Evolutionary conservation across 2,888 invertebrate genomes (phyloP).

Genomic region (Notodonta dromedarius): DNA sequence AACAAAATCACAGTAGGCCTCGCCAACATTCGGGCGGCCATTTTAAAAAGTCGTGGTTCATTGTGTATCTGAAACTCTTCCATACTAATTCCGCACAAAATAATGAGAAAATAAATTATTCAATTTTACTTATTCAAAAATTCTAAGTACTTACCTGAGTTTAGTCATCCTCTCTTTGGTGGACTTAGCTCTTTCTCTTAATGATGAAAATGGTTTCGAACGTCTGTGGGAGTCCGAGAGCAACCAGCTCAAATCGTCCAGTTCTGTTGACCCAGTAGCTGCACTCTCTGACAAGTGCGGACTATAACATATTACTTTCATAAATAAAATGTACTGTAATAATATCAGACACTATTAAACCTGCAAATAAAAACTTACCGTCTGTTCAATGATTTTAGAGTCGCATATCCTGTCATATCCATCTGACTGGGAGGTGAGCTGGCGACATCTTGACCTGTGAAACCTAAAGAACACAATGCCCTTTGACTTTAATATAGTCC

Average conservation of each 20-base stretch:
- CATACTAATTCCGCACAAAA: neutral
- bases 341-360: neutral
- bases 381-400: slow-evolving; percentile 87
- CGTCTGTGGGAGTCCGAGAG: slow-evolving; percentile 88
- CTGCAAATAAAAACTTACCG: slow-evolving; percentile 49
- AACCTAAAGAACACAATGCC: slow-evolving; percentile 63
- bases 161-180: slow-evolving; percentile 70
- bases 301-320: slow-evolving; percentile 57
- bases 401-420: slow-evolving; percentile 91
- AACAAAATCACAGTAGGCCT: too few relatives aligned
- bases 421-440: slow-evolving; percentile 87
- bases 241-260: slow-evolving; percentile 86
- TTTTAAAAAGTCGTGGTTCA: too few relatives aligned
- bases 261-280: slow-evolving; percentile 82
- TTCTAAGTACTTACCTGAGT: slow-evolving; percentile 54
- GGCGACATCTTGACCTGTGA: slow-evolving; percentile 80
- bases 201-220: slow-evolving; percentile 87
- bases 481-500: neutral
- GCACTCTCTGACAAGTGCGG: slow-evolving; percentile 87
- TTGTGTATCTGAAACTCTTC: neutral
- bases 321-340: neutral
- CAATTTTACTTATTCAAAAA: neutral
- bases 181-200: slow-evolving; percentile 71
- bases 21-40: too few relatives aligned
- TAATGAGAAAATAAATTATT: neutral